These are phyloP conservation scores for Leucosticte australis DNA, from an alignment of 2,113 vertebrate genomes.

Conservation along the genomic window DNA sequence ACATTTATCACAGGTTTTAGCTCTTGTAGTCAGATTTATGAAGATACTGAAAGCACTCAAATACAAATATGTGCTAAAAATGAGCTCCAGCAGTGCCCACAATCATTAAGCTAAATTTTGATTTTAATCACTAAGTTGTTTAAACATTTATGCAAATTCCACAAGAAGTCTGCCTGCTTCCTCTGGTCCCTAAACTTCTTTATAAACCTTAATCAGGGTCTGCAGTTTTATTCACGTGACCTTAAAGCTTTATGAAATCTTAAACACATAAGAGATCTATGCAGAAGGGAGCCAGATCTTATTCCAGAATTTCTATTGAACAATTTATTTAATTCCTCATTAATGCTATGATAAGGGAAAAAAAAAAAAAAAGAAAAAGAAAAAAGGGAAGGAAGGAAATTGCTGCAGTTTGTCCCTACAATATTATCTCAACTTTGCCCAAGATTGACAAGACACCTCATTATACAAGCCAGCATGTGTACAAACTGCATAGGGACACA, in stretches of 20 bases:
- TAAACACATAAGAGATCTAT: not conserved
- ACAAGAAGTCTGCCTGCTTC: not conserved
- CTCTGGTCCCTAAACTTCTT: not conserved
- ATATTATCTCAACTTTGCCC: not conserved
- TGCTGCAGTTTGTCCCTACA: not conserved
- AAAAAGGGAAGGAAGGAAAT: not conserved
- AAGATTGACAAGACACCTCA: not conserved
- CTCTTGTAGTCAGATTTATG: not conserved
- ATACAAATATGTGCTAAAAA: not conserved
- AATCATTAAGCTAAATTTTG: not conserved
- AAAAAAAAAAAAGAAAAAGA: not conserved
- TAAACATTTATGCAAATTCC: not conserved
- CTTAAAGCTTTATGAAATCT: not conserved
- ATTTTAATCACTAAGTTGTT: not conserved
- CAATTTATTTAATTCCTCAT: not conserved
- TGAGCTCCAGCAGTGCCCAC: not conserved
- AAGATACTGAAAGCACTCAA: not conserved
- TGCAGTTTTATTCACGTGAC: not conserved
- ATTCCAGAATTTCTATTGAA: not conserved
- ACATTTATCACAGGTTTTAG: not conserved
- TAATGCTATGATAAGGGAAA: not conserved
- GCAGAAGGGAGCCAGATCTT: not conserved
- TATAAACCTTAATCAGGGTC: not conserved
- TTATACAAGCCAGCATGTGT: not conserved
- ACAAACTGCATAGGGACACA: not conserved